Evolutionary conservation across 92 coral and sea anemone genomes (phyloP).

Genomic region (Hydrozoanthus gracilis): DNA sequence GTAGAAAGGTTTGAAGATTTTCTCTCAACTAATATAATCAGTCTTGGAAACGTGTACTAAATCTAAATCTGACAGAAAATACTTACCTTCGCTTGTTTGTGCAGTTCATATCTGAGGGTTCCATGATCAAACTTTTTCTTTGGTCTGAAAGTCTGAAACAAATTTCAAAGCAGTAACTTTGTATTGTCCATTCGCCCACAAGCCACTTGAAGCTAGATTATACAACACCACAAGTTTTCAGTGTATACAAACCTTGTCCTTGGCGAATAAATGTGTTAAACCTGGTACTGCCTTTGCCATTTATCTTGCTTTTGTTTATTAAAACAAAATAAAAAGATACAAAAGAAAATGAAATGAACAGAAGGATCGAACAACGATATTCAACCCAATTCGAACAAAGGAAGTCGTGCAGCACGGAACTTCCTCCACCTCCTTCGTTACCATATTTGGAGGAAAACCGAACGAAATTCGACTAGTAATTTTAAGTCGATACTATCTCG

Average conservation of each 20-base stretch:
- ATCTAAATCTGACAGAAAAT: background rate
- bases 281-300: conserved; percentile 73
- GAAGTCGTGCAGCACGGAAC: conserved; percentile 69
- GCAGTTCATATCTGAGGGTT: conserved; percentile 91
- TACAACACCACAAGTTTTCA: conserved; percentile 6
- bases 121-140: conserved; percentile 91
- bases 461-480: conserved; percentile 37
- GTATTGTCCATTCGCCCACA: background rate
- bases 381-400: conserved; percentile 56
- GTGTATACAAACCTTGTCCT: conserved; percentile 79
- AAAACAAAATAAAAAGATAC: conserved; percentile 29
- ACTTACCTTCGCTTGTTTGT: conserved; percentile 93
- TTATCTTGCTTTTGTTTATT: background rate
- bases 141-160: conserved; percentile 89
- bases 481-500: conserved; percentile 36
- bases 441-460: conserved; percentile 57
- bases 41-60: background rate
- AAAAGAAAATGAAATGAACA: conserved; percentile 36
- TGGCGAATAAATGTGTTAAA: conserved; percentile 89
- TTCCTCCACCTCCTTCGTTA: conserved; percentile 42
- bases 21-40: background rate
- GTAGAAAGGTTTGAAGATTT: background rate
- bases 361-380: background rate
- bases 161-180: conserved; percentile 4
- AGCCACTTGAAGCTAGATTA: conserved; percentile 23